Evolutionary conservation across 2,113 vertebrate species (phyloP).

Genomic region (Pachycephala philippinensis): DNA sequence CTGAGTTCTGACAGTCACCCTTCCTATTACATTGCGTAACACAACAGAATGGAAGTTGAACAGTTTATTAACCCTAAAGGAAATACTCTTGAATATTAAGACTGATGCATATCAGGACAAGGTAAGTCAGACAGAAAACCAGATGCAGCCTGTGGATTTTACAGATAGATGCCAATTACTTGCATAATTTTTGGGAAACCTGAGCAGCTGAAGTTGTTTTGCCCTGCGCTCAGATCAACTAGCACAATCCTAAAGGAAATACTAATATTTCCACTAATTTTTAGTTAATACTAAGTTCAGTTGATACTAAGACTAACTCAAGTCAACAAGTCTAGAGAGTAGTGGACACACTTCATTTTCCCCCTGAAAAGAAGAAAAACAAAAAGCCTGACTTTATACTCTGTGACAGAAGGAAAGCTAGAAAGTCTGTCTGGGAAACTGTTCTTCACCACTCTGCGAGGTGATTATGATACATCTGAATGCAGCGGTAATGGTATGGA

Average conservation of each 20-base stretch:
- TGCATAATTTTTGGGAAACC: neutral
- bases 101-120: neutral
- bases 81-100: neutral
- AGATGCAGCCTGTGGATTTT: neutral
- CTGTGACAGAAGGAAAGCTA: neutral
- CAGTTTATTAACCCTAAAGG: neutral
- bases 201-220: neutral
- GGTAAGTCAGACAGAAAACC: rapidly evolving
- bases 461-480: neutral
- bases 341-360: neutral
- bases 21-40: neutral
- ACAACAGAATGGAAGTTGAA: neutral
- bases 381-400: neutral
- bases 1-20: neutral
- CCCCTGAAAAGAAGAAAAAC: neutral
- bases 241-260: neutral
- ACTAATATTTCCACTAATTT: neutral
- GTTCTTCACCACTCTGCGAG: neutral
- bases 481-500: neutral
- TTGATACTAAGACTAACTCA: neutral
- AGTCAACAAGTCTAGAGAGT: neutral
- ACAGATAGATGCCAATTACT: rapidly evolving
- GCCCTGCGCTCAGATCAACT: neutral
- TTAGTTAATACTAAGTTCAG: neutral
- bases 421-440: neutral